phyloP scores from a whole-genome alignment of 2,113 vertebrate species.

The Actinemys pallida region DNA sequence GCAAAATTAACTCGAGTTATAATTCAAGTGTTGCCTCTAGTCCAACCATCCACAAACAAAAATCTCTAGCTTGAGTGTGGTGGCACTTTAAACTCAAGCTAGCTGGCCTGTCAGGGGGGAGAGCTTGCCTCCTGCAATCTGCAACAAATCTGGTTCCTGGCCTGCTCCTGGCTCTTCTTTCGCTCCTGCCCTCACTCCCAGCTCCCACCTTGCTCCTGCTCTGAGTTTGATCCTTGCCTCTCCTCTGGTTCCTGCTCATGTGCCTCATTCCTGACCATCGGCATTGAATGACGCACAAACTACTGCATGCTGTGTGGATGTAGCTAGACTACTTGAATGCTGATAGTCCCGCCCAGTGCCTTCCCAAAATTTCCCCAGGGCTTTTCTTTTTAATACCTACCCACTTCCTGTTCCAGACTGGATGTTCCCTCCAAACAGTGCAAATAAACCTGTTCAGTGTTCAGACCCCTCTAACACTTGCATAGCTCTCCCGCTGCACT shows the following conservation, averaged over 20 bases:
- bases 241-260: too few relatives aligned
- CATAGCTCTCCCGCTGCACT: neutral
- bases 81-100: neutral
- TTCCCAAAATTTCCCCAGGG: neutral
- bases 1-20: neutral
- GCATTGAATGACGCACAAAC: neutral
- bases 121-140: too few relatives aligned
- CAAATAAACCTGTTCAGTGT: neutral
- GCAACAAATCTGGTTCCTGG: too few relatives aligned
- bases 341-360: neutral
- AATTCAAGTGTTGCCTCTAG: neutral
- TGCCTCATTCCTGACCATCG: too few relatives aligned
- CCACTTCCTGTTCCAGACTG: neutral
- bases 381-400: neutral
- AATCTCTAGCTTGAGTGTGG: neutral
- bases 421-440: neutral
- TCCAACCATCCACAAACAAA: neutral
- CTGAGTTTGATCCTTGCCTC: too few relatives aligned
- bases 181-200: too few relatives aligned
- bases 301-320: neutral
- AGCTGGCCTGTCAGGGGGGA: neutral
- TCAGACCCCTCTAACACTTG: neutral
- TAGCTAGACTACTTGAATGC: neutral
- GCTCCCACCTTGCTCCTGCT: too few relatives aligned
- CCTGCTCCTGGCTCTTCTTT: too few relatives aligned